phyloP scores from a whole-genome alignment of 2,888 invertebrate genomes.

The Apotomis capreana region DNA sequence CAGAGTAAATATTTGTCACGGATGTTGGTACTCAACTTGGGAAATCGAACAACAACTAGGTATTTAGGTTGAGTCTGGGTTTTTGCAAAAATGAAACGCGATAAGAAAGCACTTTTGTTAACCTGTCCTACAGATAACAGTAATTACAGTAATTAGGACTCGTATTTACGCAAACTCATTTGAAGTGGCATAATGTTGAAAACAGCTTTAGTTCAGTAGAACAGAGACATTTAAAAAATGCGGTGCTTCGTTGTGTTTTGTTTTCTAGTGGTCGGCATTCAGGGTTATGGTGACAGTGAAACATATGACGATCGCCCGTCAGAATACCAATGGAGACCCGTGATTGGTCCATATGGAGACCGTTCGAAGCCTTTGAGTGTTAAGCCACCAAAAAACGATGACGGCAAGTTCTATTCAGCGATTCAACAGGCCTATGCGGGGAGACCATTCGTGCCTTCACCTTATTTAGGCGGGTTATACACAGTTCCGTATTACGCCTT shows the following conservation, averaged over 20 bases:
- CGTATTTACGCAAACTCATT: slow-evolving; percentile 27
- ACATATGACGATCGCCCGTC: background rate
- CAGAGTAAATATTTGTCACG: slow-evolving; percentile 29
- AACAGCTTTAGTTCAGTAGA: slow-evolving; percentile 1
- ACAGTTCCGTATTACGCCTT: slow-evolving; percentile 59
- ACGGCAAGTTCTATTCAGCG: slow-evolving; percentile 52
- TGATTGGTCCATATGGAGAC: slow-evolving; percentile 51
- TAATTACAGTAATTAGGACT: slow-evolving; percentile 54
- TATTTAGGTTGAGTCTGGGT: background rate
- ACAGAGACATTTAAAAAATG: slow-evolving; percentile 20
- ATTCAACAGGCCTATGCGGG: slow-evolving; percentile 44
- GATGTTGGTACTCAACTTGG: slow-evolving; percentile 24
- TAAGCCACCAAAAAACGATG: slow-evolving; percentile 55
- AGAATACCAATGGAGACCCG: slow-evolving; percentile 54
- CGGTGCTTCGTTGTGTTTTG: slow-evolving; percentile 17
- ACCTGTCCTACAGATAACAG: slow-evolving; percentile 22
- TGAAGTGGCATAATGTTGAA: slow-evolving; percentile 1
- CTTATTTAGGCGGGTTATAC: slow-evolving; percentile 54
- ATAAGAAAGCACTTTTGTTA: slow-evolving; percentile 34
- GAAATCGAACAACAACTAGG: background rate
- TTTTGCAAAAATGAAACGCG: slow-evolving; percentile 23
- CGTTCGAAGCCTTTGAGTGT: slow-evolving; percentile 54
- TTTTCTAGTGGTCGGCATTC: slow-evolving; percentile 2
- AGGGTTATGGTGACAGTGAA: slow-evolving; percentile 29
- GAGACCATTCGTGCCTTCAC: slow-evolving; percentile 51